Evolutionary conservation across 1,140 invertebrate genomes (phyloP).

Genomic region (Camponotus pennsylvanicus): DNA sequence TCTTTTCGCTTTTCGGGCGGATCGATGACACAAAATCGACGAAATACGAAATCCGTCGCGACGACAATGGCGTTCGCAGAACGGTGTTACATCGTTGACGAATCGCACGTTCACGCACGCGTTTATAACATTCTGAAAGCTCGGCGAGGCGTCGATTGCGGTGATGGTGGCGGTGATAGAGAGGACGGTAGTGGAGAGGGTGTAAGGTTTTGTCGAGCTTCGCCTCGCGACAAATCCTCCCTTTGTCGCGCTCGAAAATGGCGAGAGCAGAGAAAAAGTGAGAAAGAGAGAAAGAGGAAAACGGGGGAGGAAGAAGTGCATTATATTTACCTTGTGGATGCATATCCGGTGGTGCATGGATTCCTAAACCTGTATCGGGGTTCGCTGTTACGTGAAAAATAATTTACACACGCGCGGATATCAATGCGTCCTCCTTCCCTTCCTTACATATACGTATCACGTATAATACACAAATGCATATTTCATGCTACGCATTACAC

Average conservation of each 20-base stretch:
- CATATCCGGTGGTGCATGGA: constrained; percentile 76
- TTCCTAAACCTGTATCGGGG: constrained; percentile 73
- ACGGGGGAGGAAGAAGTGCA: constrained; percentile 53
- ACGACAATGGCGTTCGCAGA: constrained; percentile 57
- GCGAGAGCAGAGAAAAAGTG: constrained; percentile 50
- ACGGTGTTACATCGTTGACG: constrained; percentile 73
- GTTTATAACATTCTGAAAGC: constrained; percentile 74
- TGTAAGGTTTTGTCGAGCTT: constrained; percentile 76
- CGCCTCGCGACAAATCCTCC: constrained; percentile 79
- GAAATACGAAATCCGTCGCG: constrained; percentile 48
- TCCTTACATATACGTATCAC: not conserved
- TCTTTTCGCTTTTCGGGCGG: constrained; percentile 23
- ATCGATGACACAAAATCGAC: constrained; percentile 63
- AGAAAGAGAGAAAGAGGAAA: constrained; percentile 1
- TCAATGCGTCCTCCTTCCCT: constrained; percentile 26
- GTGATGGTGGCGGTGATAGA: not conserved
- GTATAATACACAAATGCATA: not conserved
- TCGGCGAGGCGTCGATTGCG: constrained; percentile 68
- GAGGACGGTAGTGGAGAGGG: constrained; percentile 20
- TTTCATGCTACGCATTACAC: not conserved
- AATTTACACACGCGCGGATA: constrained; percentile 67
- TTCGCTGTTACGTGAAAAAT: constrained; percentile 71
- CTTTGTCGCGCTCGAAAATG: constrained; percentile 74
- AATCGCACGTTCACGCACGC: constrained; percentile 67
- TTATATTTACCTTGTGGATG: constrained; percentile 73